Conservation (phyloP, 37 sponge, comb jelly and placozoan species). For the Haliclona indistincta region DNA sequence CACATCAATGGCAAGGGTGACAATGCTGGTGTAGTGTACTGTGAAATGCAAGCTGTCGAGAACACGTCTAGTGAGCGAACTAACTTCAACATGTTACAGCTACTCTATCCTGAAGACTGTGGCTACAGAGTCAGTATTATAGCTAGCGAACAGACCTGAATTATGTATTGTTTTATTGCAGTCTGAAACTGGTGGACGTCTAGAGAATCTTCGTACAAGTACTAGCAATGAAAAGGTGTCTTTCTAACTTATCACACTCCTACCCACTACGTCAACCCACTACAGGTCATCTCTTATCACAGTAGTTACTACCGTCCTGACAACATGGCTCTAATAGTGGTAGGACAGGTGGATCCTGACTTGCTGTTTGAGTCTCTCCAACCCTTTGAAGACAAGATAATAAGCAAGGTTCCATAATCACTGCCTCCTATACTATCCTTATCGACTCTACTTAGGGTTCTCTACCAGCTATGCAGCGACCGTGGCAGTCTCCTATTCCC, state of each 20-base stretch:
- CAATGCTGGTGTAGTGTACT: conserved; percentile 98
- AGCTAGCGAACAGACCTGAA: background rate
- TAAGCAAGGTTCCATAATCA: conserved; percentile 45
- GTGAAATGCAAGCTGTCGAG: conserved; percentile 98
- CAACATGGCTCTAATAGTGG: conserved; percentile 82
- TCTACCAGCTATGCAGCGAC: conserved; percentile 74
- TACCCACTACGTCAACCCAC: background rate
- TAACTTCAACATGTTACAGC: conserved; percentile 55
- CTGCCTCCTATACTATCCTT: background rate
- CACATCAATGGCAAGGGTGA: conserved; percentile 92
- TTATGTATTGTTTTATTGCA: conserved; percentile 1
- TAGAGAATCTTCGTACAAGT: conserved; percentile 78
- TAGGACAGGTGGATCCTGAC: conserved; percentile 71
- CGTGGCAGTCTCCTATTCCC: conserved; percentile 82
- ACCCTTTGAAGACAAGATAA: conserved; percentile 76
- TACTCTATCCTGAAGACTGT: conserved; percentile 88
- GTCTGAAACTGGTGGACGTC: conserved; percentile 89
- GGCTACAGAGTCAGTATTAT: conserved; percentile 74
- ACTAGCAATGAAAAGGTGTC: conserved; percentile 80
- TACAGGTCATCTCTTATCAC: conserved; percentile 80
- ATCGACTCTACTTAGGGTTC: conserved; percentile 31
- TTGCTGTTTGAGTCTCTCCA: conserved; percentile 61
- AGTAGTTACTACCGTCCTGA: conserved; percentile 79
- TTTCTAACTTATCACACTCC: background rate
- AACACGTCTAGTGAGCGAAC: conserved; percentile 70